Conservation (phyloP, 1,140 invertebrate genomes). For the Fopius arisanus region DNA sequence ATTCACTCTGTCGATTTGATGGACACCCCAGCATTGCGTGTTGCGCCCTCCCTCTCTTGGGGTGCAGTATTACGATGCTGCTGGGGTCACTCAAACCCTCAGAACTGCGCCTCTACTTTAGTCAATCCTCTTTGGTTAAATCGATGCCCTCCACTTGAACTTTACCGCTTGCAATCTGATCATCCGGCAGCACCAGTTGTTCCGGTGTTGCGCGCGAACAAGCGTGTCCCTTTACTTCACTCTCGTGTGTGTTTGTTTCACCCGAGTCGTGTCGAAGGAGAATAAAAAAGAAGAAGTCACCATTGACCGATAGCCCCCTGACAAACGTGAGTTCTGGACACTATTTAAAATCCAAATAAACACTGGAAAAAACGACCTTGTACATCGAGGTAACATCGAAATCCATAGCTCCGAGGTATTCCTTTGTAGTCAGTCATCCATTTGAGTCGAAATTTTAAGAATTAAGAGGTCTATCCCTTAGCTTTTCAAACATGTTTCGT, state of each 20-base stretch:
- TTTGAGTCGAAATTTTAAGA: slow-evolving; percentile 32
- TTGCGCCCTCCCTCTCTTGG: no score
- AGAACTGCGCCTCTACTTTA: no score
- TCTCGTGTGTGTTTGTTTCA: slow-evolving; percentile 11
- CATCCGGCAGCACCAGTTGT: background rate
- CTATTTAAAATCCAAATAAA: slow-evolving; percentile 20
- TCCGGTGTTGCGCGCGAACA: background rate
- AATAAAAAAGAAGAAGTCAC: slow-evolving; percentile 10
- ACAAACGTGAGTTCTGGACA: slow-evolving; percentile 15
- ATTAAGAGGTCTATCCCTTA: slow-evolving; percentile 15
- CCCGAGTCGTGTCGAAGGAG: background rate
- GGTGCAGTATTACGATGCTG: no score
- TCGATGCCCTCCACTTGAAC: background rate
- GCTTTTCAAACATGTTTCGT: slow-evolving; percentile 52
- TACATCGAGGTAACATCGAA: slow-evolving; percentile 22
- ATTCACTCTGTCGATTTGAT: no score
- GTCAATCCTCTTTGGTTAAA: no score
- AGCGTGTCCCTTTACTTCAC: background rate
- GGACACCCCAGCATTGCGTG: no score
- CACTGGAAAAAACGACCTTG: slow-evolving; percentile 28
- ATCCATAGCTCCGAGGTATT: slow-evolving; percentile 8
- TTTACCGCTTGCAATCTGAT: background rate
- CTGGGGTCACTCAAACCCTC: no score
- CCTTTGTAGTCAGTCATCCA: background rate
- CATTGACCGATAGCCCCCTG: slow-evolving; percentile 2